Conservation (phyloP, 2,113 vertebrate genomes). For the Solenodon paradoxus region DNA sequence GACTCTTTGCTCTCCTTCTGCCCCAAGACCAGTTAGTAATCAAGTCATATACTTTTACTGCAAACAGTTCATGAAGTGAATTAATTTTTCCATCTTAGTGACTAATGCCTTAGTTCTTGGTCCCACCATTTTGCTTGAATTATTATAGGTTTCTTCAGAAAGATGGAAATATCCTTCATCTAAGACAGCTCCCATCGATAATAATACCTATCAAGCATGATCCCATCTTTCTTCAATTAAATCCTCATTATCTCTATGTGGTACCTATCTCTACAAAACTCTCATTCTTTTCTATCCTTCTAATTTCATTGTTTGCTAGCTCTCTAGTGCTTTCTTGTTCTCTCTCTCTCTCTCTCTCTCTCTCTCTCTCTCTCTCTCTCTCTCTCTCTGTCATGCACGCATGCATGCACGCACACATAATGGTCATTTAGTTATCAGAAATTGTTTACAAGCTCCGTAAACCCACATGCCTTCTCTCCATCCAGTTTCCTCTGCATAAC, state of each 20-base stretch:
- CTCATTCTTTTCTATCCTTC: too few relatives aligned
- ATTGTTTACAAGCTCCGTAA: background rate
- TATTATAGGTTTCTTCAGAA: background rate
- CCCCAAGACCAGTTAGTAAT: background rate
- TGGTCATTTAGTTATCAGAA: background rate
- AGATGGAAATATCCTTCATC: background rate
- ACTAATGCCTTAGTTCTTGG: background rate
- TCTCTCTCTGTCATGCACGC: background rate
- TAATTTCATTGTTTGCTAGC: too few relatives aligned
- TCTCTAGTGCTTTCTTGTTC: background rate
- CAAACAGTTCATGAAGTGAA: background rate
- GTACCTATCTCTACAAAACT: background rate
- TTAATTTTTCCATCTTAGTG: background rate
- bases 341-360: background rate
- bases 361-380: background rate
- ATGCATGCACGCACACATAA: background rate
- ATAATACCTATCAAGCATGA: background rate
- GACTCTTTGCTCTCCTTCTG: background rate
- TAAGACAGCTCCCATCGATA: background rate
- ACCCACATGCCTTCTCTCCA: background rate
- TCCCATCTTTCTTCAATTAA: background rate
- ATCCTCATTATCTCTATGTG: background rate
- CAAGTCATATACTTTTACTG: background rate
- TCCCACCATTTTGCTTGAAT: background rate
- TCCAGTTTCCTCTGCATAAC: too few relatives aligned